A percentile compares a stretch with the other conserved stretches of the same genome.
Evolutionary conservation across 2,888 invertebrate species (phyloP).

Genomic region (Trachelus troglodyta): DNA sequence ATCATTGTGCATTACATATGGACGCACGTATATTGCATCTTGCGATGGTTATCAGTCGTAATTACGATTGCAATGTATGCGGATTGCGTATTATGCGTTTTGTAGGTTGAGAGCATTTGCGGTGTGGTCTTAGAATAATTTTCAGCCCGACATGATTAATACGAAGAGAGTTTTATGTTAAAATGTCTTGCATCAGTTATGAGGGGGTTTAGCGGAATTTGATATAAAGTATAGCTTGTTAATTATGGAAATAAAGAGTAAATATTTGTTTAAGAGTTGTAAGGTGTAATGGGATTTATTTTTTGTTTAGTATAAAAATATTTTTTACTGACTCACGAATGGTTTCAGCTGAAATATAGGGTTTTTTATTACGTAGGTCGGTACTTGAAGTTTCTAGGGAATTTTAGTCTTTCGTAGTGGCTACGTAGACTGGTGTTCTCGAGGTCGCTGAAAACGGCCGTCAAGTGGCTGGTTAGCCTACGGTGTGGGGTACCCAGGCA

Average conservation of each 20-base stretch:
- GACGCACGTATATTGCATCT: background rate
- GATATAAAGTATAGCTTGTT: background rate
- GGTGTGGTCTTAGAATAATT: background rate
- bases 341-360: background rate
- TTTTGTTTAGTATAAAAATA: background rate
- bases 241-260: background rate
- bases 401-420: background rate
- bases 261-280: background rate
- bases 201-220: background rate
- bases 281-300: background rate
- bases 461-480: background rate
- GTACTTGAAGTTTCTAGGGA: background rate
- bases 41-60: background rate
- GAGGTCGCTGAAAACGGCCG: background rate
- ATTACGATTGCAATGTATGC: background rate
- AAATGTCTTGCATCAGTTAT: background rate
- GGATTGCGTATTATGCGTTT: background rate
- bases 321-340: background rate
- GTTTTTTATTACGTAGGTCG: background rate
- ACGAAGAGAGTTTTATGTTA: background rate
- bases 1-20: background rate
- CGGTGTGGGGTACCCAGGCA: background rate
- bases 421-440: background rate
- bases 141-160: background rate
- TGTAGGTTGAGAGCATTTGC: background rate